A percentile compares a stretch with the other conserved stretches of the same genome.
phyloP scores from a whole-genome alignment of 2,888 invertebrate species.

The Eilema depressum region DNA sequence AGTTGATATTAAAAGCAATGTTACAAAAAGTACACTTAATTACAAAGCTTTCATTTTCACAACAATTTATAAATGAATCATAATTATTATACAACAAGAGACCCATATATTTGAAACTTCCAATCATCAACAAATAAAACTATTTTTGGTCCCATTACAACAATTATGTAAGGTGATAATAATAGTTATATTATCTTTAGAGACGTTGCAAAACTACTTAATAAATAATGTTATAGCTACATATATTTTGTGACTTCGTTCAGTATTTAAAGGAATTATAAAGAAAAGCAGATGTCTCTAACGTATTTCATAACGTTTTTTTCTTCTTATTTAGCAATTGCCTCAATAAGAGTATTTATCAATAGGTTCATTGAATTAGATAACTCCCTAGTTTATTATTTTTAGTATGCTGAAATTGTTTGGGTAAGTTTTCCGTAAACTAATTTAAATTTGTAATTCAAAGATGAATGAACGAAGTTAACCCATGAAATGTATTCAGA shows the following conservation, averaged over 20 bases:
- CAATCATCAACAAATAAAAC: slow-evolving; percentile 47
- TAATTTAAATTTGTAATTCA: neutral
- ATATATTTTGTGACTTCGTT: neutral
- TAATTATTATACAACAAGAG: slow-evolving; percentile 33
- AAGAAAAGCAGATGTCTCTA: too few relatives aligned
- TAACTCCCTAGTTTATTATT: neutral
- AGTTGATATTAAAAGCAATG: neutral
- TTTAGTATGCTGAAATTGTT: too few relatives aligned
- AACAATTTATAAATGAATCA: slow-evolving; percentile 22
- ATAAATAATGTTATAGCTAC: neutral
- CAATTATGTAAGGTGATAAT: slow-evolving; percentile 49
- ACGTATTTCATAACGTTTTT: too few relatives aligned
- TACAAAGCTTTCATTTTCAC: slow-evolving; percentile 6
- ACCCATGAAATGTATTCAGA: neutral
- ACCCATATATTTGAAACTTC: slow-evolving; percentile 36
- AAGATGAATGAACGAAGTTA: neutral
- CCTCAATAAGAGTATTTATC: neutral
- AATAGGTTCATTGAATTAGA: neutral
- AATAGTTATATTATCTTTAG: neutral
- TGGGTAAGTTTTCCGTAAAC: neutral
- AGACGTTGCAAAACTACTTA: slow-evolving; percentile 2
- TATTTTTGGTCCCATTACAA: slow-evolving; percentile 71
- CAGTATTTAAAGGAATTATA: too few relatives aligned
- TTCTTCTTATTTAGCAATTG: too few relatives aligned
- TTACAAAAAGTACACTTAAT: slow-evolving; percentile 32